These are phyloP conservation scores for Charina bottae DNA, from an alignment of 2,113 vertebrate species.

Conservation along the genomic window DNA sequence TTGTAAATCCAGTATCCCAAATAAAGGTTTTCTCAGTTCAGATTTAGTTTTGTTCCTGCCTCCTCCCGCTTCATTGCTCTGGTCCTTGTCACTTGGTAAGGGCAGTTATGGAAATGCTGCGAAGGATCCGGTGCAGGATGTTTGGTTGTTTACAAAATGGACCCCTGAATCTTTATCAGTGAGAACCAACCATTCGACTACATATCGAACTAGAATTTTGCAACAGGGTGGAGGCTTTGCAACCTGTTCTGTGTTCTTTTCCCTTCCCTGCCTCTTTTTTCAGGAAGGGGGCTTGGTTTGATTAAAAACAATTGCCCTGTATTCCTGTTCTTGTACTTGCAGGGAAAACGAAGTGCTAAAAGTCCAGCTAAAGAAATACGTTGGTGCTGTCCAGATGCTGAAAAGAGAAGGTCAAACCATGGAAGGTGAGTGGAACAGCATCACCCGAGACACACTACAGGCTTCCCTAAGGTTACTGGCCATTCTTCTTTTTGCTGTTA, in stretches of 20 bases:
- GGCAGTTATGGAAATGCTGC: too few relatives aligned
- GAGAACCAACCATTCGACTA: too few relatives aligned
- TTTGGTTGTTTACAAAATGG: too few relatives aligned
- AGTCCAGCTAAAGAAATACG: conserved; percentile 98
- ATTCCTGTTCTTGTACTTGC: conserved; percentile 50
- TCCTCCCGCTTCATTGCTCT: too few relatives aligned
- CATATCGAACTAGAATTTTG: too few relatives aligned
- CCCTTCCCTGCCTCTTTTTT: neutral
- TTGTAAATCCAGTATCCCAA: too few relatives aligned
- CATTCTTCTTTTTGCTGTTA: neutral
- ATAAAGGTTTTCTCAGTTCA: too few relatives aligned
- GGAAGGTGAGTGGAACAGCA: conserved; percentile 81
- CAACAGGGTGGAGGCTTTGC: too few relatives aligned
- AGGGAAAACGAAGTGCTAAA: conserved; percentile 99
- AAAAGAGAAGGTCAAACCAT: conserved; percentile 90
- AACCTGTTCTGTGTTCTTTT: neutral
- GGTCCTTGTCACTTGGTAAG: too few relatives aligned
- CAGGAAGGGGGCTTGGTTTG: neutral
- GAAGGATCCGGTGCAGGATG: too few relatives aligned
- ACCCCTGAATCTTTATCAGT: too few relatives aligned
- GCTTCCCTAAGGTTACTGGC: neutral
- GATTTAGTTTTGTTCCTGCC: too few relatives aligned
- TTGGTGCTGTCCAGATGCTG: conserved; percentile 99
- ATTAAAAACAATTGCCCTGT: conserved; percentile 13
- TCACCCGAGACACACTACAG: rapidly evolving